These are phyloP conservation scores for Gymnarchus niloticus DNA, from an alignment of 2,113 vertebrate species.

Conservation along the genomic window DNA sequence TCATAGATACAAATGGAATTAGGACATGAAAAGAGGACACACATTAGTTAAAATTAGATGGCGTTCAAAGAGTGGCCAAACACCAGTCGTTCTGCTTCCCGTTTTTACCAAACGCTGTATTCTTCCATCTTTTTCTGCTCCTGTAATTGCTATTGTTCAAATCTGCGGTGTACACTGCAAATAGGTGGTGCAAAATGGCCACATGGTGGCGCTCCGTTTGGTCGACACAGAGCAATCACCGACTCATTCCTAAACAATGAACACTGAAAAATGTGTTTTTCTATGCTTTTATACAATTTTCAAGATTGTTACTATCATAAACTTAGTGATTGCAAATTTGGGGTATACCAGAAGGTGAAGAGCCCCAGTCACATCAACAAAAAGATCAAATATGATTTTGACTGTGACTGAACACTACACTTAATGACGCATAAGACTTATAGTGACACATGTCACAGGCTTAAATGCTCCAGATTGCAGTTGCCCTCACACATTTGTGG, in stretches of 20 bases:
- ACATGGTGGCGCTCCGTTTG: neutral
- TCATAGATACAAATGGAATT: constrained; percentile 1
- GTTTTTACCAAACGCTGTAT: neutral
- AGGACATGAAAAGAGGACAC: neutral
- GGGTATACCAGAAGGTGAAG: neutral
- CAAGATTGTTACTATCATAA: neutral
- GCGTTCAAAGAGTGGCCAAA: neutral
- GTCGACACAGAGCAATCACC: neutral
- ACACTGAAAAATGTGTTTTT: neutral
- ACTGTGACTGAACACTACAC: neutral
- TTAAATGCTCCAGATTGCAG: neutral
- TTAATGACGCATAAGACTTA: neutral
- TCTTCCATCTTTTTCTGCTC: neutral
- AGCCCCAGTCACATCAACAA: neutral
- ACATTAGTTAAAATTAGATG: constrained; percentile 5
- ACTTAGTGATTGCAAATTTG: neutral
- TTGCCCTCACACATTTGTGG: neutral
- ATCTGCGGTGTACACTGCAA: neutral
- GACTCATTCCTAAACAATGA: neutral
- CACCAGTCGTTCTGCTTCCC: neutral
- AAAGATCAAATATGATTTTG: neutral
- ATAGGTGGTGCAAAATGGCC: neutral
- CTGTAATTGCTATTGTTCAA: neutral
- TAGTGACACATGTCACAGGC: no score
- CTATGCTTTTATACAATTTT: neutral